A percentile compares a stretch with the other conserved stretches of the same genome.
phyloP scores from a whole-genome alignment of 1,140 invertebrate species.

The Aphelinus certus region DNA sequence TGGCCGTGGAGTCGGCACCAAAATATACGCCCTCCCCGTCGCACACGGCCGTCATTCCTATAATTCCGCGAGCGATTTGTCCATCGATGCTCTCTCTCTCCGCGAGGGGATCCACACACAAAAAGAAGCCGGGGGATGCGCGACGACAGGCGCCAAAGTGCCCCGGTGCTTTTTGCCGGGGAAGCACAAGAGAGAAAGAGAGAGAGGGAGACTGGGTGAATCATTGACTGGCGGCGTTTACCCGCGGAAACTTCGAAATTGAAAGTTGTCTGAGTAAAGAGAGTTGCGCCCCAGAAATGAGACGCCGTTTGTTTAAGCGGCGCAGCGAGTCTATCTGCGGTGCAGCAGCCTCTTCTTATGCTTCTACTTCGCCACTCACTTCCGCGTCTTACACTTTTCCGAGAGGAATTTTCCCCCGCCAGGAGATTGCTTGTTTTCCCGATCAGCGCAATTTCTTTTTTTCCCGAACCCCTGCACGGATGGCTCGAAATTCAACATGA shows the following conservation, averaged over 20 bases:
- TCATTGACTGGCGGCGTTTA: conserved; percentile 2
- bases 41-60: neutral
- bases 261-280: conserved; percentile 29
- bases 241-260: conserved; percentile 29
- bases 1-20: conserved; percentile 12
- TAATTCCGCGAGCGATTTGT: conserved; percentile 14
- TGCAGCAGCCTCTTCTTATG: too few relatives aligned
- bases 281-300: conserved; percentile 19
- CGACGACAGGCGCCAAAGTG: neutral
- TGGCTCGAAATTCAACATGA: too few relatives aligned
- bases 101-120: neutral
- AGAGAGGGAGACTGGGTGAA: neutral
- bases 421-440: too few relatives aligned
- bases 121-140: neutral
- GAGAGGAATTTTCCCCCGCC: too few relatives aligned
- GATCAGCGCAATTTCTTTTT: too few relatives aligned
- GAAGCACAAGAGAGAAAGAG: too few relatives aligned
- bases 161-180: conserved; percentile 6
- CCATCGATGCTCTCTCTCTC: conserved; percentile 14
- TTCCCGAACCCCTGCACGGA: too few relatives aligned
- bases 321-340: neutral
- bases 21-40: too few relatives aligned
- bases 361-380: too few relatives aligned
- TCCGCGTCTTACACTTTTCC: too few relatives aligned
- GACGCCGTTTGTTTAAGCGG: conserved; percentile 23